phyloP scores from a whole-genome alignment of 2,888 invertebrate genomes.

The Leptopilina myrica region DNA sequence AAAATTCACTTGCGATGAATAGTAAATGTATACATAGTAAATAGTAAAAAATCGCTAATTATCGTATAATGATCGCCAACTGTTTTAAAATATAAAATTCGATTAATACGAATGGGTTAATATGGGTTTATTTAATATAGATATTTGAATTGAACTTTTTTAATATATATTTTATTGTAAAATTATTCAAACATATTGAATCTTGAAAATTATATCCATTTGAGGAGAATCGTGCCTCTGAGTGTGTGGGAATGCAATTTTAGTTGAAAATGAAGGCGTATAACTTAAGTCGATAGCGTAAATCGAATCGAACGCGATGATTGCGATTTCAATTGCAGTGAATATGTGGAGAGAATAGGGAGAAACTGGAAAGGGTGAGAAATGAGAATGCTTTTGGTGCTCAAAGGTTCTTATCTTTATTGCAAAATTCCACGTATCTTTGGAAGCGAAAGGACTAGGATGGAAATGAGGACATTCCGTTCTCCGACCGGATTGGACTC shows the following conservation, averaged over 20 bases:
- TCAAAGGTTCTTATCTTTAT: slow-evolving; percentile 70
- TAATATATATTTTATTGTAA: too few relatives aligned
- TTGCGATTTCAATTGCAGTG: slow-evolving; percentile 31
- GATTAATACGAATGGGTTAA: too few relatives aligned
- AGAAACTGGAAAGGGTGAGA: slow-evolving; percentile 23
- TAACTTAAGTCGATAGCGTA: slow-evolving; percentile 26
- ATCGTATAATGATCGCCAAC: too few relatives aligned
- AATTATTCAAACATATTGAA: too few relatives aligned
- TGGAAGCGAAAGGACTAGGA: slow-evolving; percentile 62
- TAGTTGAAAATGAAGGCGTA: slow-evolving; percentile 8
- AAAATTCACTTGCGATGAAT: too few relatives aligned
- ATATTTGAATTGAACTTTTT: too few relatives aligned
- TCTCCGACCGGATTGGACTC: slow-evolving; percentile 65
- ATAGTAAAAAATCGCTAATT: too few relatives aligned
- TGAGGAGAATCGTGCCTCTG: background rate
- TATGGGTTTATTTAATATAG: too few relatives aligned
- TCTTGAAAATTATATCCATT: background rate
- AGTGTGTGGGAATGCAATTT: slow-evolving; percentile 14
- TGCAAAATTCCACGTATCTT: slow-evolving; percentile 67
- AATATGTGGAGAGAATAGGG: slow-evolving; percentile 18
- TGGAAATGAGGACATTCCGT: slow-evolving; percentile 68
- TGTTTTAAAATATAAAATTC: too few relatives aligned
- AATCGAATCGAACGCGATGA: slow-evolving; percentile 31
- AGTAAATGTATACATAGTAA: too few relatives aligned
- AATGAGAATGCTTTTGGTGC: slow-evolving; percentile 40